These are phyloP conservation scores for Lepidocyrtinus sp. DNA, from an alignment of 2,888 invertebrate genomes.

Conservation along the genomic window DNA sequence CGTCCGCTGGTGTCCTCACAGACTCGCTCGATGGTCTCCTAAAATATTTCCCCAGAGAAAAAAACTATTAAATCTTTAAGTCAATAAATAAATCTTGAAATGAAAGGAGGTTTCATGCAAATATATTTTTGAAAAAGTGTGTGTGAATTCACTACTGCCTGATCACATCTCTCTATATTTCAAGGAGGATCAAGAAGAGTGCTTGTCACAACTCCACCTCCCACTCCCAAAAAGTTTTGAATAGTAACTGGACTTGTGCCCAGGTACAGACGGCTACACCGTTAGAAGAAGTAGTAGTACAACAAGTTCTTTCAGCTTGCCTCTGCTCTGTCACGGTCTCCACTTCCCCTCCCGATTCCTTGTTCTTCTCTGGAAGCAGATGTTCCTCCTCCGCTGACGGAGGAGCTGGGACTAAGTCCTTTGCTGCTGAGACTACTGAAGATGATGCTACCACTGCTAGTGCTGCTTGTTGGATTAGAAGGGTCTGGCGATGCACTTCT, in stretches of 20 bases:
- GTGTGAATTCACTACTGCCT: constrained; percentile 45
- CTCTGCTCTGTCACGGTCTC: constrained; percentile 48
- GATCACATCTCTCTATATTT: constrained; percentile 28
- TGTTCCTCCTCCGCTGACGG: constrained; percentile 21
- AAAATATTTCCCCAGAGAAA: background rate
- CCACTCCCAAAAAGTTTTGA: constrained; percentile 50
- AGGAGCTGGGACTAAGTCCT: constrained; percentile 29
- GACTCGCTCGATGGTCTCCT: background rate
- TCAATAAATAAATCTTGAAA: background rate
- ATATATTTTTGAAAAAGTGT: constrained; percentile 2
- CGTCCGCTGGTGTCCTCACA: constrained; percentile 68
- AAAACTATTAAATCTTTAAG: constrained; percentile 2
- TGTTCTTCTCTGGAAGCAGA: constrained; percentile 37
- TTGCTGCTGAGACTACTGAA: no score
- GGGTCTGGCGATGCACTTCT: constrained; percentile 73
- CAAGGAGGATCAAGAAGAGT: constrained; percentile 33
- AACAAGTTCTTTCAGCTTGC: constrained; percentile 46
- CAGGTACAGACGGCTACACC: constrained; percentile 32
- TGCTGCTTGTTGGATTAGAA: constrained; percentile 64
- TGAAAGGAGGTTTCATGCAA: background rate
- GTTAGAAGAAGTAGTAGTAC: constrained; percentile 27
- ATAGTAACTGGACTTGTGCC: constrained; percentile 52
- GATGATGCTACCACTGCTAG: no score
- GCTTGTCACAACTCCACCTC: constrained; percentile 50
- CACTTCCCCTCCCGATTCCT: constrained; percentile 44